A percentile compares a stretch with the other conserved stretches of the same genome.
Conservation (phyloP, 2,797 vertebrate species). For the Furcifer pardalis region DNA sequence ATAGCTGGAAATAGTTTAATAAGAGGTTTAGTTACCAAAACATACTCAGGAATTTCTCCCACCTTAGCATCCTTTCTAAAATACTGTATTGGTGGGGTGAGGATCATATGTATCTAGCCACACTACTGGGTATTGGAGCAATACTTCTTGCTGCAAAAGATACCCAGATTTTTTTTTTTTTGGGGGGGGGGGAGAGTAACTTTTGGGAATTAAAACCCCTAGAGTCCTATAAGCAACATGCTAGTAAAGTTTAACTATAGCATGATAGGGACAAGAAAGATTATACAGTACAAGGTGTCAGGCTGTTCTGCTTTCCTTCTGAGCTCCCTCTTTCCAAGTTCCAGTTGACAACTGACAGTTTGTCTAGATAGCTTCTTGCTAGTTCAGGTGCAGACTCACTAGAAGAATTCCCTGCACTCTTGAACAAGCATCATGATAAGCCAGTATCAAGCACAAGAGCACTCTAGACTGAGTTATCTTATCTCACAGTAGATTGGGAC, state of each 20-base stretch:
- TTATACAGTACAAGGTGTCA: accelerated
- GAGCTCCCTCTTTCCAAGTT: background rate
- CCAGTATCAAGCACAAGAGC: background rate
- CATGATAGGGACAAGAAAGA: background rate
- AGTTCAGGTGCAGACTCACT: background rate
- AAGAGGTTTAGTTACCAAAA: background rate
- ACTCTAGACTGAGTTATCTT: background rate
- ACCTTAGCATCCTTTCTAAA: background rate
- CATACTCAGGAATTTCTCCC: background rate
- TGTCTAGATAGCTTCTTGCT: background rate
- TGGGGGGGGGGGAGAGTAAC: too few relatives aligned
- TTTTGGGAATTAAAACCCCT: too few relatives aligned
- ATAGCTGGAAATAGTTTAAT: background rate
- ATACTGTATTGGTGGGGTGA: too few relatives aligned
- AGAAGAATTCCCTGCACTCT: background rate
- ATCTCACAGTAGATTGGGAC: too few relatives aligned
- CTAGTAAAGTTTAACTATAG: background rate
- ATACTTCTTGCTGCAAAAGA: too few relatives aligned
- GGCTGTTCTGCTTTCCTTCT: background rate
- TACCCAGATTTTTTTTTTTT: too few relatives aligned
- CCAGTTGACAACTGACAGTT: background rate
- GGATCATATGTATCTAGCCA: background rate
- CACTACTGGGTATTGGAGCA: background rate
- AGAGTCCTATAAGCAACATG: too few relatives aligned
- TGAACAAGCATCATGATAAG: background rate